Percentiles rank a stretch among this genome's conserved stretches.
Evolutionary conservation across 2,888 invertebrate genomes (phyloP).

Genomic region (Aspidiotus destructor): DNA sequence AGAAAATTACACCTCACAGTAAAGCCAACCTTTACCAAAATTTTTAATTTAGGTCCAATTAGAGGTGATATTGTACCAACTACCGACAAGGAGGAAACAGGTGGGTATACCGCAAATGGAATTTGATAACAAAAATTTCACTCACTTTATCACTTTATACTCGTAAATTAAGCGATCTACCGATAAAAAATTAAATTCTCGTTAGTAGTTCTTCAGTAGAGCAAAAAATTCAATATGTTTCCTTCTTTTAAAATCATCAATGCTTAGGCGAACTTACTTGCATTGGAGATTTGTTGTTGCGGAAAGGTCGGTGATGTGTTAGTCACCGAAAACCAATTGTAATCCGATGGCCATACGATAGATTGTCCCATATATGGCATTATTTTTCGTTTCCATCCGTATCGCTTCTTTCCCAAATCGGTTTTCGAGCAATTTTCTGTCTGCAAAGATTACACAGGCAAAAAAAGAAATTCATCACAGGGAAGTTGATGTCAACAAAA

Average conservation of each 20-base stretch:
- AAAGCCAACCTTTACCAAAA: too few species aligned
- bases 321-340: slow-evolving; percentile 37
- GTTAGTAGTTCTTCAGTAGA: neutral
- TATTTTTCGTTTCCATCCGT: slow-evolving; percentile 24
- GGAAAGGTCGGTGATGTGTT: slow-evolving; percentile 12
- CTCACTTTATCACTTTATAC: too few species aligned
- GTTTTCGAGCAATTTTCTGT: neutral
- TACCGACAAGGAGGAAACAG: too few species aligned
- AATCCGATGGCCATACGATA: slow-evolving; percentile 38
- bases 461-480: neutral
- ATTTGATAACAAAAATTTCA: too few species aligned
- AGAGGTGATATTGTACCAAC: too few species aligned
- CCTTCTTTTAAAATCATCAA: neutral
- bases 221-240: neutral
- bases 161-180: too few species aligned
- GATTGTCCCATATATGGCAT: slow-evolving; percentile 32
- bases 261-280: slow-evolving; percentile 13
- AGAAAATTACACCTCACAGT: too few species aligned
- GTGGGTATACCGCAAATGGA: too few species aligned
- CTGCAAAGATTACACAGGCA: slow-evolving; percentile 3
- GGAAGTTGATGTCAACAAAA: neutral
- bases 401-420: neutral
- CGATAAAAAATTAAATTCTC: too few species aligned
- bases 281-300: slow-evolving; percentile 17
- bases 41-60: too few species aligned